Evolutionary conservation across 1,140 invertebrate genomes (phyloP).

Genomic region (Dufourea novaeangliae): DNA sequence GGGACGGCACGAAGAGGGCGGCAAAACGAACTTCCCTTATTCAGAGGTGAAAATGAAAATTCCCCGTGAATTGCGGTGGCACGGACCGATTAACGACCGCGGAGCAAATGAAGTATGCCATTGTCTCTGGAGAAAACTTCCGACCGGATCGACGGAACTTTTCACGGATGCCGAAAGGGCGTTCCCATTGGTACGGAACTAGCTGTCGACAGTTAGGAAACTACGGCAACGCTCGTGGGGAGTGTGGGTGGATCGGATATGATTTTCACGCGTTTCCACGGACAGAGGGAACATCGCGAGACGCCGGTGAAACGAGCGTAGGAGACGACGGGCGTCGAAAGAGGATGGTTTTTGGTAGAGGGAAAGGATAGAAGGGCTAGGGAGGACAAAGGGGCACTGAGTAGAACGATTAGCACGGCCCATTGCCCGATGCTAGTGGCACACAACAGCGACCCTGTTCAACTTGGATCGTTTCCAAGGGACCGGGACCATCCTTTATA

Average conservation of each 20-base stretch:
- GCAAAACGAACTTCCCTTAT: constrained; percentile 39
- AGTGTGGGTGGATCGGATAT: constrained; percentile 68
- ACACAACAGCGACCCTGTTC: constrained; percentile 73
- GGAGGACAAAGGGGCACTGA: constrained; percentile 70
- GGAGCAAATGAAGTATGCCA: constrained; percentile 36
- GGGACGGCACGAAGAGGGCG: background rate
- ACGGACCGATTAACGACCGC: constrained; percentile 55
- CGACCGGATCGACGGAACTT: constrained; percentile 53
- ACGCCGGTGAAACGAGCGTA: constrained; percentile 26
- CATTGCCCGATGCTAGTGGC: constrained; percentile 75
- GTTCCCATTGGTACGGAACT: constrained; percentile 48
- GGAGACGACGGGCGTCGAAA: constrained; percentile 41
- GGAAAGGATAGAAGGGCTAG: constrained; percentile 30
- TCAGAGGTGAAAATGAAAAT: constrained; percentile 44
- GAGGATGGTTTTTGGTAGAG: constrained; percentile 29
- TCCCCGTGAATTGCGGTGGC: constrained; percentile 24
- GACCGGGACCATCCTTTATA: constrained; percentile 70
- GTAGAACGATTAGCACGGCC: constrained; percentile 78
- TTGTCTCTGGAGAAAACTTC: constrained; percentile 58
- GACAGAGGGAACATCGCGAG: constrained; percentile 59
- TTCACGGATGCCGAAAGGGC: constrained; percentile 61
- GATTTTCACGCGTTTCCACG: constrained; percentile 73
- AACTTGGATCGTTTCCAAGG: constrained; percentile 78
- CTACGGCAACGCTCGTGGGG: constrained; percentile 64
- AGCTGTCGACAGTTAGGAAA: constrained; percentile 68